Evolutionary conservation across 2,888 invertebrate genomes (phyloP).

Genomic region (Drosophila formosana): DNA sequence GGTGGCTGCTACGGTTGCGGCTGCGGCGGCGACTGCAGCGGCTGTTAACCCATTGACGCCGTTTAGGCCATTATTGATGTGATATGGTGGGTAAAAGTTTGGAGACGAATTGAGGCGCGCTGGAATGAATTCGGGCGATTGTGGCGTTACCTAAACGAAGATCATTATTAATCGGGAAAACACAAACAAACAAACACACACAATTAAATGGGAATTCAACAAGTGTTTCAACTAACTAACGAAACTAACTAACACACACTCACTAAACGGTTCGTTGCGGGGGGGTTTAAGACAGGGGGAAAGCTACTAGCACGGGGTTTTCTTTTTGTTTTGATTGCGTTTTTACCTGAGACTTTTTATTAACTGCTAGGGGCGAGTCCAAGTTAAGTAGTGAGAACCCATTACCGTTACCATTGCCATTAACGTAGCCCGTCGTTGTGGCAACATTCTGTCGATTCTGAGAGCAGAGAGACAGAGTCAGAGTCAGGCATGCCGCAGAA

Average conservation of each 20-base stretch:
- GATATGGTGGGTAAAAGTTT: conserved; percentile 85
- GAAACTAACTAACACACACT: conserved; percentile 9
- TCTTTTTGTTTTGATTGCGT: background rate
- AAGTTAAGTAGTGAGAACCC: conserved; percentile 83
- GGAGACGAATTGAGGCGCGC: conserved; percentile 84
- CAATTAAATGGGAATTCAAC: background rate
- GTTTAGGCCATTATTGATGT: conserved; percentile 82
- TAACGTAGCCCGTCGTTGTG: conserved; percentile 83
- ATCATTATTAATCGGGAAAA: background rate
- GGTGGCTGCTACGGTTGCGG: conserved; percentile 52
- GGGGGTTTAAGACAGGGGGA: background rate
- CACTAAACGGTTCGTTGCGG: background rate
- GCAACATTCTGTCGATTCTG: conserved; percentile 85
- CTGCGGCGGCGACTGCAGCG: conserved; percentile 54
- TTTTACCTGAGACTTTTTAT: conserved; percentile 85
- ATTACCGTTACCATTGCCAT: conserved; percentile 73
- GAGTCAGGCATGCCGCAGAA: conserved; percentile 32
- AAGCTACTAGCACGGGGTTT: conserved; percentile 4
- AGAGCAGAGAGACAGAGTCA: conserved; percentile 33
- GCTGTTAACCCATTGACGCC: conserved; percentile 78
- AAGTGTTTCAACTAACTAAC: background rate
- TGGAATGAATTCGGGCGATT: conserved; percentile 87
- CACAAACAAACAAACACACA: background rate
- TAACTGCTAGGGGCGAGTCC: conserved; percentile 84
- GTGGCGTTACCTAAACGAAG: conserved; percentile 85